A percentile compares a stretch with the other conserved stretches of the same genome.
These are phyloP conservation scores for Carollia perspicillata DNA, from an alignment of 2,113 vertebrate species.

Conservation along the genomic window DNA sequence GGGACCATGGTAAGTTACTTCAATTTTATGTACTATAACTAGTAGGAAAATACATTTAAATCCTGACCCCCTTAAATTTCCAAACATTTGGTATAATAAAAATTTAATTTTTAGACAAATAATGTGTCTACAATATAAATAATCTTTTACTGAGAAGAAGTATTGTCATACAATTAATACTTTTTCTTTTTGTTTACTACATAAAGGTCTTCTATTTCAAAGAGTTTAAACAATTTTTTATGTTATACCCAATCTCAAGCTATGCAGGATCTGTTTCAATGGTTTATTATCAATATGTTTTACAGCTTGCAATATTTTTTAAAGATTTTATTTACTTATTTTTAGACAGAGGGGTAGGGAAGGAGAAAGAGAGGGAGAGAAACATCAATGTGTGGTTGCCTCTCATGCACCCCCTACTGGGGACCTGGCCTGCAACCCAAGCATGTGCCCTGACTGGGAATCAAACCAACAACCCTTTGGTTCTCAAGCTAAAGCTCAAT, in stretches of 20 bases:
- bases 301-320: not conserved
- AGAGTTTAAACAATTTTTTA: not conserved
- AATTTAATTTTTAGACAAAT: conserved; percentile 31
- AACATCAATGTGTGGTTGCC: too few species aligned
- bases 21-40: not conserved
- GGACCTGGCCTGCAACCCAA: too few species aligned
- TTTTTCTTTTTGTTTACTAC: not conserved
- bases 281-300: not conserved
- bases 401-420: too few species aligned
- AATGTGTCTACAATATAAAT: not conserved
- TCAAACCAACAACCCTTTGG: too few species aligned
- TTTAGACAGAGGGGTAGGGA: too few species aligned
- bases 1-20: not conserved
- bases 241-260: not conserved
- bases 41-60: not conserved
- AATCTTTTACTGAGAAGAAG: not conserved
- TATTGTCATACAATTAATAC: not conserved
- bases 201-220: not conserved
- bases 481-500: too few species aligned
- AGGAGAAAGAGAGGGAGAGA: too few species aligned
- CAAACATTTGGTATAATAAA: not conserved
- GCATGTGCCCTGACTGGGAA: too few species aligned
- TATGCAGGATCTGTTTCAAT: not conserved
- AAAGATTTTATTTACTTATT: too few species aligned
- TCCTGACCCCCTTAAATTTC: not conserved